Percentiles rank a stretch among this genome's conserved stretches.
Evolutionary conservation across 2,888 invertebrate genomes (phyloP).

Genomic region (Acrobasis repandana): DNA sequence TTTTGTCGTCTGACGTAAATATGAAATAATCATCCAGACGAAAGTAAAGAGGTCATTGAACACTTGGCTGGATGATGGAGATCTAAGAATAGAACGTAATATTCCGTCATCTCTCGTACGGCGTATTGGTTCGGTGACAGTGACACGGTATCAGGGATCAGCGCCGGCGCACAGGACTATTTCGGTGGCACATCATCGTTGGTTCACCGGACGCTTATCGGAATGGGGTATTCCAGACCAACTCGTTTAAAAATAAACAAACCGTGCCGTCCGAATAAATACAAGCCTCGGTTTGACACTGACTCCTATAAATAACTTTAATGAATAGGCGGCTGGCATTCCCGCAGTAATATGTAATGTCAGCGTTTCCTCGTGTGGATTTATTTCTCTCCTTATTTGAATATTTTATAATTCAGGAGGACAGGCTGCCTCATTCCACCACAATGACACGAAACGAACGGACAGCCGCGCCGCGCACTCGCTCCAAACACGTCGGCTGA

Average conservation of each 20-base stretch:
- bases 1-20: constrained; percentile 25
- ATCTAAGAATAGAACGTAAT: constrained; percentile 66
- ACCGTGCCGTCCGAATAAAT: constrained; percentile 74
- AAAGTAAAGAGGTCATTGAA: constrained; percentile 56
- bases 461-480: constrained; percentile 21
- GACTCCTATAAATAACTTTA: constrained; percentile 79
- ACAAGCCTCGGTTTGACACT: constrained; percentile 76
- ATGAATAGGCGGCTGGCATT: constrained; percentile 76
- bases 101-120: constrained; percentile 62
- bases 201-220: constrained; percentile 69
- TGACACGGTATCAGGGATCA: constrained; percentile 65
- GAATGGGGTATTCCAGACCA: constrained; percentile 67
- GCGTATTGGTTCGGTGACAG: constrained; percentile 58
- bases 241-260: constrained; percentile 79
- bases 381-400: constrained; percentile 74
- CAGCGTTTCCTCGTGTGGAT: constrained; percentile 71
- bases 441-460: constrained; percentile 46
- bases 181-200: constrained; percentile 53
- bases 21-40: constrained; percentile 32
- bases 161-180: constrained; percentile 52
- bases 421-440: constrained; percentile 50
- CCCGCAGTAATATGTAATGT: constrained; percentile 75
- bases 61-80: constrained; percentile 59
- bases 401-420: constrained; percentile 73
- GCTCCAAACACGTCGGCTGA: not conserved